Conservation (phyloP, 2,888 invertebrate species). For the Cyclophora albipunctata region DNA sequence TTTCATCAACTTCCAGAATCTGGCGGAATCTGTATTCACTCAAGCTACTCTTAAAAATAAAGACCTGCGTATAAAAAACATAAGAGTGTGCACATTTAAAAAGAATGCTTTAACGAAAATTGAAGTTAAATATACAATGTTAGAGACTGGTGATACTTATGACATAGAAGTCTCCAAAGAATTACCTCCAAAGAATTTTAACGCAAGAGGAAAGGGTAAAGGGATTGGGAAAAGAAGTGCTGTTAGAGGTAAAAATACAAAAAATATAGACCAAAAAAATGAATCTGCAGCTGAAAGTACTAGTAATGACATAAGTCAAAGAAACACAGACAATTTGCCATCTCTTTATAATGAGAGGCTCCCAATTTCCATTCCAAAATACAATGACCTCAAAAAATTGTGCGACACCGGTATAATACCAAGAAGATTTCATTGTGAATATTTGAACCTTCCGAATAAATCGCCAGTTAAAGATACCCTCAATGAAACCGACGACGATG, state of each 20-base stretch:
- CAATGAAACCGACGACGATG: background rate
- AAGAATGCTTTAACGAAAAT: conserved; percentile 3
- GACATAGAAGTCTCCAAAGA: background rate
- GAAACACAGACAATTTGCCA: too few species aligned
- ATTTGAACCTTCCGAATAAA: background rate
- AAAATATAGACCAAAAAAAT: background rate
- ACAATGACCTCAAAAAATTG: background rate
- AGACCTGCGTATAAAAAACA: conserved; percentile 5
- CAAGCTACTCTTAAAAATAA: conserved; percentile 7
- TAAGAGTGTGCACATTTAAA: conserved; percentile 5
- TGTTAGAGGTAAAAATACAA: background rate
- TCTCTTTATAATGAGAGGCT: background rate
- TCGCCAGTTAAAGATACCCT: background rate
- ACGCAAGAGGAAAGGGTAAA: background rate
- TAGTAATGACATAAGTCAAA: too few species aligned
- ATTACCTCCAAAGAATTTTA: background rate
- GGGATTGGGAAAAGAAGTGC: background rate
- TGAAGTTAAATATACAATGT: conserved; percentile 6
- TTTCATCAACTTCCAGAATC: conserved; percentile 2
- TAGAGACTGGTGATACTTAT: background rate
- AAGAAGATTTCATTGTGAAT: background rate
- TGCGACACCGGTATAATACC: background rate
- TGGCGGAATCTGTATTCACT: conserved; percentile 4
- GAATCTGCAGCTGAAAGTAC: background rate
- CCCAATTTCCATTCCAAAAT: background rate